Conservation (phyloP, 2,888 invertebrate genomes). For the Halictus ligatus region DNA sequence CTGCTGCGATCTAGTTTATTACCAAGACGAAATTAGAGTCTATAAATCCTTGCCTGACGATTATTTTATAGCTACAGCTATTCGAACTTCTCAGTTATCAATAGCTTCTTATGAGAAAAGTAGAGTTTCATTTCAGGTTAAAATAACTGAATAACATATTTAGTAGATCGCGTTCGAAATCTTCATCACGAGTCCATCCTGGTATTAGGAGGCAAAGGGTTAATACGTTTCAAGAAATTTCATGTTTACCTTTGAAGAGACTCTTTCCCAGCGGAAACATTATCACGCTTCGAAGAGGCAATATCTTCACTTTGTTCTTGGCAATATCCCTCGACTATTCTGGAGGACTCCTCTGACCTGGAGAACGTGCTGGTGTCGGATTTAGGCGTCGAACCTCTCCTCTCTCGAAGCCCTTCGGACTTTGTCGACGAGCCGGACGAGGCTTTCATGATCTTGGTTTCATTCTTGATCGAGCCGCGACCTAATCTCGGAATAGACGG, state of each 20-base stretch:
- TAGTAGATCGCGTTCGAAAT: too few relatives aligned
- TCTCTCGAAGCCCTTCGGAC: conserved; percentile 54
- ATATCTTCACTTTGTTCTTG: conserved; percentile 65
- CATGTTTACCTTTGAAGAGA: conserved; percentile 64
- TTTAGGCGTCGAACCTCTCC: conserved; percentile 65
- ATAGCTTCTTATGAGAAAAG: neutral
- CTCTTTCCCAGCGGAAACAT: conserved; percentile 63
- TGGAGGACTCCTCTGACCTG: conserved; percentile 64
- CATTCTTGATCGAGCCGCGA: conserved; percentile 65
- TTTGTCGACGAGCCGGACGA: conserved; percentile 59
- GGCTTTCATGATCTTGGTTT: conserved; percentile 63
- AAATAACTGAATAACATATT: neutral
- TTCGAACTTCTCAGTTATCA: neutral
- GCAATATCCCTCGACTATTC: conserved; percentile 66
- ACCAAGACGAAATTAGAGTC: neutral
- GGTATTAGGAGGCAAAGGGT: neutral
- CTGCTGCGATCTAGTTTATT: neutral
- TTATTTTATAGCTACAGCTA: neutral
- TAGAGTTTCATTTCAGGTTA: neutral
- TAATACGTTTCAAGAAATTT: neutral
- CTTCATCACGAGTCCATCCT: neutral
- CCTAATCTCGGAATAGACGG: conserved; percentile 68
- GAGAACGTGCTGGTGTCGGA: conserved; percentile 63
- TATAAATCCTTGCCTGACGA: neutral
- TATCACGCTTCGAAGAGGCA: conserved; percentile 62